Evolutionary conservation across 2,113 vertebrate species (phyloP).

Genomic region (Barnardius zonarius): DNA sequence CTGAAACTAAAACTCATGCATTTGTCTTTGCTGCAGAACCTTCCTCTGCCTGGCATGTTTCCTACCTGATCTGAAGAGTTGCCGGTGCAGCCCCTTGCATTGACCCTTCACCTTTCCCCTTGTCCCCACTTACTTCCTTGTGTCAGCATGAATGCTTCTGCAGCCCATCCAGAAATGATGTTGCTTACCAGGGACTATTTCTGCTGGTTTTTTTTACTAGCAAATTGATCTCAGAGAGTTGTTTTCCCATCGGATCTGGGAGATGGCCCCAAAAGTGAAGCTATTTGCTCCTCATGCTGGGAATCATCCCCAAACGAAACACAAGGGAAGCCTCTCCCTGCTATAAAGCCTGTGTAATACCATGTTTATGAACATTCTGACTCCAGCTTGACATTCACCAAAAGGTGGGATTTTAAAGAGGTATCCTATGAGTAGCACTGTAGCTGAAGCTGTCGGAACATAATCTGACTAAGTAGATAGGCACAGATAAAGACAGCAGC

Average conservation of each 20-base stretch:
- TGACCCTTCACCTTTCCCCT: background rate
- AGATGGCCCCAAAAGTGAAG: background rate
- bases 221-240: background rate
- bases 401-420: background rate
- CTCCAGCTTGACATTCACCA: background rate
- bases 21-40: background rate
- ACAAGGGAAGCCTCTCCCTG: background rate
- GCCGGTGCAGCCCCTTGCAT: background rate
- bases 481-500: background rate
- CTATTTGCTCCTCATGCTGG: background rate
- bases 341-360: background rate
- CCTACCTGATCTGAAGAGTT: background rate
- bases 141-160: background rate
- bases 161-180: background rate
- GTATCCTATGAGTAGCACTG: background rate
- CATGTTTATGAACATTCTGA: background rate
- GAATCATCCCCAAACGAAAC: background rate
- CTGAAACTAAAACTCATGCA: too few relatives aligned
- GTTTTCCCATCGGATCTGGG: background rate
- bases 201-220: background rate
- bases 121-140: background rate
- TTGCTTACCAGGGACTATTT: background rate
- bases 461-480: background rate
- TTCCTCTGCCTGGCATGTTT: background rate
- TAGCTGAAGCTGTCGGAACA: background rate